Percentiles rank a stretch among this genome's conserved stretches.
phyloP scores from a whole-genome alignment of 2,888 invertebrate species.

The Orthosia cruda region DNA sequence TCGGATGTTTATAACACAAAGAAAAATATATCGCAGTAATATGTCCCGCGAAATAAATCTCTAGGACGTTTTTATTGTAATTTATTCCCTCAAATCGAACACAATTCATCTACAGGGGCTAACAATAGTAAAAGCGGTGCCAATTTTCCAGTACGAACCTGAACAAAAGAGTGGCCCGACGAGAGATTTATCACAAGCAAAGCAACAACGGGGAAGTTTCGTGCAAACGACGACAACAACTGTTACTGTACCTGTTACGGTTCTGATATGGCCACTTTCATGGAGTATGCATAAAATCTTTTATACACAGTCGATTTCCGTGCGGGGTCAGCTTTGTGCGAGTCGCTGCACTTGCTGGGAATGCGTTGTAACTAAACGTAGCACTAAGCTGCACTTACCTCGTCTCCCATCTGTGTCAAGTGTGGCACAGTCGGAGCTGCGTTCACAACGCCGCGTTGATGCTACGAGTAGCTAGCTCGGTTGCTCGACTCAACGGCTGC shows the following conservation, averaged over 20 bases:
- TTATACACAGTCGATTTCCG: conserved; percentile 53
- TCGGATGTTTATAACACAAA: conserved; percentile 39
- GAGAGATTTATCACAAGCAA: conserved; percentile 77
- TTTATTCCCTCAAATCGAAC: conserved; percentile 68
- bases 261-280: conserved; percentile 62
- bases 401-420: conserved; percentile 71
- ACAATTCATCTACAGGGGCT: conserved; percentile 66
- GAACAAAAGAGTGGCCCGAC: conserved; percentile 72
- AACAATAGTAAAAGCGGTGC: conserved; percentile 75
- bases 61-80: conserved; percentile 59
- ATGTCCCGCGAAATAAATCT: conserved; percentile 54
- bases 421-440: conserved; percentile 60
- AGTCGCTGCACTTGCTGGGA: conserved; percentile 54
- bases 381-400: conserved; percentile 65
- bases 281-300: conserved; percentile 60
- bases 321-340: conserved; percentile 61
- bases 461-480: conserved; percentile 14
- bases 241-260: conserved; percentile 60
- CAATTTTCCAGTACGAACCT: conserved; percentile 74
- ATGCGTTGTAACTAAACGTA: conserved; percentile 74
- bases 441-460: conserved; percentile 55
- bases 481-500: conserved; percentile 33
- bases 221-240: conserved; percentile 70
- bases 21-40: conserved; percentile 58
- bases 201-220: conserved; percentile 74